Evolutionary conservation across 2,113 vertebrate genomes (phyloP).

Genomic region (Hepsetus odoe): DNA sequence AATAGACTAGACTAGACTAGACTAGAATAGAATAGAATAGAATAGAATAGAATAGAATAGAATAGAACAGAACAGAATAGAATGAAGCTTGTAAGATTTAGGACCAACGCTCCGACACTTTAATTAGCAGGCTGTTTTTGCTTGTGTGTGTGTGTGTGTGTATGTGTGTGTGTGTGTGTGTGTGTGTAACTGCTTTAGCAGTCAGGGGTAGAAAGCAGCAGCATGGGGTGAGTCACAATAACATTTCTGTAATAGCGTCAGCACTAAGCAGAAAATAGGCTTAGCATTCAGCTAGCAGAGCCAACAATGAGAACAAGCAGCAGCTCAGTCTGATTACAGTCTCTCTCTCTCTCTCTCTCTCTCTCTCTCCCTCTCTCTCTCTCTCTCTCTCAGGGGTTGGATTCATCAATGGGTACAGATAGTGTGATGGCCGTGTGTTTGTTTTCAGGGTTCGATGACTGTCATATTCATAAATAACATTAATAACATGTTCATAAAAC

Average conservation of each 20-base stretch:
- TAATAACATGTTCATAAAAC: too few species aligned
- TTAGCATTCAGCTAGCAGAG: slow-evolving; percentile 83
- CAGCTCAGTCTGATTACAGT: slow-evolving; percentile 84
- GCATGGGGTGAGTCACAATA: slow-evolving; percentile 78
- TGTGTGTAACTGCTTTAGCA: slow-evolving; percentile 25
- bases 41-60: too few species aligned
- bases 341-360: slow-evolving; percentile 79
- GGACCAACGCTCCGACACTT: too few species aligned
- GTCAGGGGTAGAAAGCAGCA: slow-evolving; percentile 75
- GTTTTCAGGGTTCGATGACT: too few species aligned
- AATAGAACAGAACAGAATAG: too few species aligned
- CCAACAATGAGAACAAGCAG: slow-evolving; percentile 84
- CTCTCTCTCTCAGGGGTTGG: slow-evolving; percentile 8
- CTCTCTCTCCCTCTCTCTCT: slow-evolving; percentile 1
- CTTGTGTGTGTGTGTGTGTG: slow-evolving; percentile 4
- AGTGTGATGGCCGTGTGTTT: too few species aligned
- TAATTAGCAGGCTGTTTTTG: too few species aligned
- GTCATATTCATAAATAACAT: too few species aligned
- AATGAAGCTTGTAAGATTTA: too few species aligned
- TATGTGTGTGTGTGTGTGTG: not conserved
- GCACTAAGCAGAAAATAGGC: slow-evolving; percentile 94
- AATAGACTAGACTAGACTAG: too few species aligned
- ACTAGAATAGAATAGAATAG: too few species aligned
- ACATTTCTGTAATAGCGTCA: slow-evolving; percentile 80
- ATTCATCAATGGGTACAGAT: too few species aligned